Evolutionary conservation across 2,797 vertebrate genomes (phyloP).

Genomic region (Paramormyrops hopkinsi): DNA sequence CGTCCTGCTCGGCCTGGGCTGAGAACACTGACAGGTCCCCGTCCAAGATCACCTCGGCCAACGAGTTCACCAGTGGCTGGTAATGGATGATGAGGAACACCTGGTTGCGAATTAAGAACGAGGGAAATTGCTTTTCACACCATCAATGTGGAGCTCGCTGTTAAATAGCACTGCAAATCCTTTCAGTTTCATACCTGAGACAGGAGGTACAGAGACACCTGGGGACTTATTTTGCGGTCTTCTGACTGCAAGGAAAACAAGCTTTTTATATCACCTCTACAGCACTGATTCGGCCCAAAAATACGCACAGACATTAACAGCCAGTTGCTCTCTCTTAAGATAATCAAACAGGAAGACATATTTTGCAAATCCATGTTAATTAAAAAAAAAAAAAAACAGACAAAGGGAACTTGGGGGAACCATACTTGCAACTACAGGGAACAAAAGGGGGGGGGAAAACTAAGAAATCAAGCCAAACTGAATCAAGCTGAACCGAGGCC

Average conservation of each 20-base stretch:
- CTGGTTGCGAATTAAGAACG: slow-evolving; percentile 47
- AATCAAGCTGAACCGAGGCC: background rate
- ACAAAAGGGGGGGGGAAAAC: background rate
- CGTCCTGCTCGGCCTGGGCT: slow-evolving; percentile 63
- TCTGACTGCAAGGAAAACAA: slow-evolving; percentile 60
- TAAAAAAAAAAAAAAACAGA: background rate
- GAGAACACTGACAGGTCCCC: slow-evolving; percentile 85
- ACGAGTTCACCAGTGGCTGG: slow-evolving; percentile 81
- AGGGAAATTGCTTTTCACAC: background rate
- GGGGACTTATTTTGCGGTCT: slow-evolving; percentile 88
- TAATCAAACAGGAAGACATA: background rate
- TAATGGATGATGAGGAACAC: slow-evolving; percentile 97
- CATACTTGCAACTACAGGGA: background rate
- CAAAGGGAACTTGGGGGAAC: background rate
- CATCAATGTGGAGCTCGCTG: background rate
- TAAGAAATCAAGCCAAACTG: background rate
- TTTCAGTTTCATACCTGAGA: slow-evolving; percentile 76
- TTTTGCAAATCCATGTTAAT: background rate
- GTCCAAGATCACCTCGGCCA: slow-evolving; percentile 91
- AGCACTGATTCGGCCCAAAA: background rate
- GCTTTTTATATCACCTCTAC: background rate
- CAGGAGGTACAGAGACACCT: slow-evolving; percentile 91
- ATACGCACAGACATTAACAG: background rate
- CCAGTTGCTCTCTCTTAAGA: background rate
- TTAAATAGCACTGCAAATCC: background rate